Percentiles rank a stretch among this genome's conserved stretches.
Evolutionary conservation across 2,113 vertebrate genomes (phyloP).

Genomic region (Xiphophorus couchianus): DNA sequence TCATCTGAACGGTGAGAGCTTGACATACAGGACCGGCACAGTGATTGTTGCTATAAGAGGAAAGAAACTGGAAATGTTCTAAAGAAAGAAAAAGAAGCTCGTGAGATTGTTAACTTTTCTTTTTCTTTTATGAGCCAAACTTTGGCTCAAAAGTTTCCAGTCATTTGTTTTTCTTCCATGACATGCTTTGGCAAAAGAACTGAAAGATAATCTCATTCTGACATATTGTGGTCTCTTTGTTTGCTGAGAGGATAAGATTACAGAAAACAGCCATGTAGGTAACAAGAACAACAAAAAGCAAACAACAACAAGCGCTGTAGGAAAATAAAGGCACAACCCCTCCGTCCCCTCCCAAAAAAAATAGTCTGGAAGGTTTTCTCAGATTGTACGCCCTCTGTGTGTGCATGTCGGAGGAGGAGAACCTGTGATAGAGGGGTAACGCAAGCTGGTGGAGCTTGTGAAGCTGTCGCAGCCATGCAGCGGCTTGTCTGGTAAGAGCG

Average conservation of each 20-base stretch:
- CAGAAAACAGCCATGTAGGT: slow-evolving; percentile 47
- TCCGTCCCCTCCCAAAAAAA: slow-evolving; percentile 4
- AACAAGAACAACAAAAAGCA: slow-evolving; percentile 52
- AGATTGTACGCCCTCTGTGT: background rate
- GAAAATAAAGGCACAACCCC: slow-evolving; percentile 21
- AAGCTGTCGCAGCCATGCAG: slow-evolving; percentile 68
- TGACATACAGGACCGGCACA: background rate
- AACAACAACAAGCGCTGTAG: slow-evolving; percentile 19
- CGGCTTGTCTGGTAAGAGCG: slow-evolving; percentile 72
- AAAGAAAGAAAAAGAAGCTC: background rate
- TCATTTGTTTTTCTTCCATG: slow-evolving; percentile 19
- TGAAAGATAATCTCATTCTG: slow-evolving; percentile 43
- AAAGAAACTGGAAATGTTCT: slow-evolving; percentile 31
- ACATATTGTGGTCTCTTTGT: slow-evolving; percentile 59
- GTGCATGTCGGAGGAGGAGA: background rate
- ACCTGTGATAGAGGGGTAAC: slow-evolving; percentile 33
- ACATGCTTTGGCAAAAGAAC: slow-evolving; percentile 28
- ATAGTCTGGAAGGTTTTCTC: slow-evolving; percentile 13
- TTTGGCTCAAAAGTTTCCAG: slow-evolving; percentile 15
- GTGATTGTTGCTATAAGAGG: slow-evolving; percentile 4
- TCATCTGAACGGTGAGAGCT: slow-evolving; percentile 42
- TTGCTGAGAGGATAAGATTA: slow-evolving; percentile 45
- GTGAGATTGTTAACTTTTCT: background rate
- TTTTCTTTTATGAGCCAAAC: background rate
- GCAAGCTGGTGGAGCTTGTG: slow-evolving; percentile 28